Conservation (phyloP, 2,113 vertebrate genomes). For the Emberiza fucata region DNA sequence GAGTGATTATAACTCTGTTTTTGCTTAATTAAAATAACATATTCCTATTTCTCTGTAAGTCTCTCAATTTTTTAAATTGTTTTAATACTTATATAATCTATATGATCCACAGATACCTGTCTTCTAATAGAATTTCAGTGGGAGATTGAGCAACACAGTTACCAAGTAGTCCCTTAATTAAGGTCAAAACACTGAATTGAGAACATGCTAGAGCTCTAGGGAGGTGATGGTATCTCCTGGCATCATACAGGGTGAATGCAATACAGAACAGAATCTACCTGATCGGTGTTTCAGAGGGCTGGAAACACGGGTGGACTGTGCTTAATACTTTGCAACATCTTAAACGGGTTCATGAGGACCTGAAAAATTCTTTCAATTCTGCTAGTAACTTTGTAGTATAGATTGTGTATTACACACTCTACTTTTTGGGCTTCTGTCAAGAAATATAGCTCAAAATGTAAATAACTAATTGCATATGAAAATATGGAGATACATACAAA, state of each 20-base stretch:
- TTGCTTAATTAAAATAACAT: constrained; percentile 77
- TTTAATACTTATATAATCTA: neutral
- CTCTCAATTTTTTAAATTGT: constrained; percentile 50
- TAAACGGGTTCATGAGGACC: neutral
- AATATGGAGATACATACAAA: neutral
- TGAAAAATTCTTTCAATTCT: neutral
- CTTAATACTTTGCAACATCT: neutral
- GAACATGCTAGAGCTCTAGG: neutral
- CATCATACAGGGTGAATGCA: neutral
- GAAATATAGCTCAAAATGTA: neutral
- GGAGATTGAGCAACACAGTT: neutral
- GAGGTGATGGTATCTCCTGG: neutral
- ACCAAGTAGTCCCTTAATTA: neutral
- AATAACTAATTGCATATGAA: neutral
- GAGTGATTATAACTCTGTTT: constrained; percentile 72
- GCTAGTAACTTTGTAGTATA: neutral
- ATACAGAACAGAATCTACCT: neutral
- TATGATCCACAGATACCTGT: neutral
- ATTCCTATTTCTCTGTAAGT: constrained; percentile 67
- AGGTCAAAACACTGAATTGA: neutral
- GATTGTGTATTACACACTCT: neutral
- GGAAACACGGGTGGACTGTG: neutral
- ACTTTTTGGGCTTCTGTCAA: neutral
- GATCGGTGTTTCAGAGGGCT: neutral
- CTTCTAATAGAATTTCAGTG: neutral